Conservation (phyloP, 2,888 invertebrate genomes). For the Orgyia antiqua region DNA sequence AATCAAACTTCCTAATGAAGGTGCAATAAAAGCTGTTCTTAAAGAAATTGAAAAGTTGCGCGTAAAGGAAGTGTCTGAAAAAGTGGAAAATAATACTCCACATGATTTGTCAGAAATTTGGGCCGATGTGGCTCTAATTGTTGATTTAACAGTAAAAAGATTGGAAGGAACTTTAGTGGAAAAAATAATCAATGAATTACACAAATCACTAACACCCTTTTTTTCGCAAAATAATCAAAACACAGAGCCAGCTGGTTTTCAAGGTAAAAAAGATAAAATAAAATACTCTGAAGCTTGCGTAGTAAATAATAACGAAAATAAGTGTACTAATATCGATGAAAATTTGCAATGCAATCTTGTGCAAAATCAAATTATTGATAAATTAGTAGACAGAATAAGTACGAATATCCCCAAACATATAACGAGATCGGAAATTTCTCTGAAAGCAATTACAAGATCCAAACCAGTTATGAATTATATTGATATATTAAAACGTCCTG, state of each 20-base stretch:
- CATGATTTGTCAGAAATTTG: conserved; percentile 39
- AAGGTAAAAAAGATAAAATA: too few species aligned
- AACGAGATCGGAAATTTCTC: conserved; percentile 9
- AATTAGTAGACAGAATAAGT: conserved; percentile 39
- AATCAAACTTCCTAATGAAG: conserved; percentile 37
- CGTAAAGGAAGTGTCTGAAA: conserved; percentile 28
- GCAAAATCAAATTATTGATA: conserved; percentile 45
- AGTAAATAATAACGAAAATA: too few species aligned
- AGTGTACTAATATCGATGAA: conserved; percentile 23
- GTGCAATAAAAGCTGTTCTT: conserved; percentile 34
- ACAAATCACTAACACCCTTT: conserved; percentile 22
- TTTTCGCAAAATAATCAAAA: neutral
- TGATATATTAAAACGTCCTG: conserved; percentile 32
- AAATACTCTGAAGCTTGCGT: too few species aligned
- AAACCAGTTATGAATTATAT: conserved; percentile 33
- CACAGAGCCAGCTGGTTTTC: too few species aligned
- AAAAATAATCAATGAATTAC: conserved; percentile 48
- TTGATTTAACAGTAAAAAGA: conserved; percentile 46
- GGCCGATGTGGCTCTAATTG: conserved; percentile 39
- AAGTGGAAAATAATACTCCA: conserved; percentile 14
- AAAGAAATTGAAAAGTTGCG: conserved; percentile 27
- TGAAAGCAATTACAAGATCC: conserved; percentile 24
- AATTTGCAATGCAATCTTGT: conserved; percentile 49
- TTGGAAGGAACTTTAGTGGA: conserved; percentile 47
- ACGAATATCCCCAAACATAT: conserved; percentile 20